These are phyloP conservation scores for Phenacoccus solenopsis DNA, from an alignment of 1,140 invertebrate genomes.

Conservation along the genomic window DNA sequence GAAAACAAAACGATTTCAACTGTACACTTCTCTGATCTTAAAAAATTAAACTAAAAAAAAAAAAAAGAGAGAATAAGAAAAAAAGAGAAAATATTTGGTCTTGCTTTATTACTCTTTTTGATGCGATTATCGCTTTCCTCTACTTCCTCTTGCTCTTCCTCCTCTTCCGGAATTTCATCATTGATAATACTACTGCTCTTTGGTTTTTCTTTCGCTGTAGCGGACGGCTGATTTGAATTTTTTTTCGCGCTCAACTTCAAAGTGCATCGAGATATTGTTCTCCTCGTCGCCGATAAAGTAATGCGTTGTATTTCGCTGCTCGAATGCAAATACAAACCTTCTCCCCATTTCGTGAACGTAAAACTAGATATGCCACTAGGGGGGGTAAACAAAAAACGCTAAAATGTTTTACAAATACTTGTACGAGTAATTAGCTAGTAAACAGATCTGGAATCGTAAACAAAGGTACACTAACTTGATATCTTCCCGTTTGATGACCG, in stretches of 20 bases:
- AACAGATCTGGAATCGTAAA: not conserved
- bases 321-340: conserved; percentile 86
- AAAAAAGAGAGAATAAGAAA: too few species aligned
- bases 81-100: too few species aligned
- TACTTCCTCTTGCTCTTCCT: conserved; percentile 9
- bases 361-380: conserved; percentile 83
- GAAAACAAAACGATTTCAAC: too few species aligned
- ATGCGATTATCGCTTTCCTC: conserved; percentile 17
- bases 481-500: conserved; percentile 80
- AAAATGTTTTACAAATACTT: too few species aligned
- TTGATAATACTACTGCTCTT: conserved; percentile 17
- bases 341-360: conserved; percentile 77
- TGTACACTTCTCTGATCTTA: too few species aligned
- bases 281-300: conserved; percentile 62
- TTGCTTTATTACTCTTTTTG: not conserved
- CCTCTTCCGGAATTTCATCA: conserved; percentile 7
- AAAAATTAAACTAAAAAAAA: too few species aligned
- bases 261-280: conserved; percentile 44
- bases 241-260: conserved; percentile 33
- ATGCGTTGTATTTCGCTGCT: conserved; percentile 85
- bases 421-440: too few species aligned
- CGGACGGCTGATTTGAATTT: too few species aligned
- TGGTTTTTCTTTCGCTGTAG: conserved; percentile 1
- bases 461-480: conserved; percentile 64
- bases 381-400: conserved; percentile 23